Percentiles rank a stretch among this genome's conserved stretches.
phyloP scores from a whole-genome alignment of 2,797 vertebrate species.

The Labeo calbasu region DNA sequence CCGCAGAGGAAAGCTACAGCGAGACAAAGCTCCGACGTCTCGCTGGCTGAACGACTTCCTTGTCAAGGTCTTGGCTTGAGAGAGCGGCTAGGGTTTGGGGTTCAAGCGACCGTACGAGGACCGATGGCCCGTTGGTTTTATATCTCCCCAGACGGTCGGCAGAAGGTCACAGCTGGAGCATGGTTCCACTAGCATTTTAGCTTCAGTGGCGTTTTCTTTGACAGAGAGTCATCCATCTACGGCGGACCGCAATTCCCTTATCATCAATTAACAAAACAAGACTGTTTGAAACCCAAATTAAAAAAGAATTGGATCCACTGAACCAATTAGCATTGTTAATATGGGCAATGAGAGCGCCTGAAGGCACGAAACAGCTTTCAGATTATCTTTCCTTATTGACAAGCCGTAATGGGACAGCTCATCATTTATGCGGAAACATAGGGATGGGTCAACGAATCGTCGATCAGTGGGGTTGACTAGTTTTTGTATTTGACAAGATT shows the following conservation, averaged over 20 bases:
- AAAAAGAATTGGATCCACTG: conserved; percentile 43
- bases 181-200: conserved; percentile 34
- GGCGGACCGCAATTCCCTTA: conserved; percentile 36
- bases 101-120: conserved; percentile 23
- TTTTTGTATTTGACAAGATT: neutral
- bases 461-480: neutral
- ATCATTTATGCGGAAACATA: conserved; percentile 13
- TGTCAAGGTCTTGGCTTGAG: conserved; percentile 39
- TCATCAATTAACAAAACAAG: conserved; percentile 48
- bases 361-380: conserved; percentile 1
- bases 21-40: conserved; percentile 32
- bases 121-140: conserved; percentile 24
- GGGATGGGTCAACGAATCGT: neutral
- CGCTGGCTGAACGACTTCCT: conserved; percentile 35
- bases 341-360: conserved; percentile 14
- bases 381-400: conserved; percentile 40
- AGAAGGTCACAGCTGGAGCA: conserved; percentile 36
- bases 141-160: conserved; percentile 42
- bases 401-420: conserved; percentile 26
- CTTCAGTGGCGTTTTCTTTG: conserved; percentile 27
- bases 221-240: conserved; percentile 45
- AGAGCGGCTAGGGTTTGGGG: conserved; percentile 20
- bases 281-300: conserved; percentile 32
- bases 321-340: conserved; percentile 50
- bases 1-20: conserved; percentile 40